Percentiles rank a stretch among this genome's conserved stretches.
These are phyloP conservation scores for Acanthosepion pharaonis DNA, from an alignment of 2,888 invertebrate genomes.

Conservation along the genomic window DNA sequence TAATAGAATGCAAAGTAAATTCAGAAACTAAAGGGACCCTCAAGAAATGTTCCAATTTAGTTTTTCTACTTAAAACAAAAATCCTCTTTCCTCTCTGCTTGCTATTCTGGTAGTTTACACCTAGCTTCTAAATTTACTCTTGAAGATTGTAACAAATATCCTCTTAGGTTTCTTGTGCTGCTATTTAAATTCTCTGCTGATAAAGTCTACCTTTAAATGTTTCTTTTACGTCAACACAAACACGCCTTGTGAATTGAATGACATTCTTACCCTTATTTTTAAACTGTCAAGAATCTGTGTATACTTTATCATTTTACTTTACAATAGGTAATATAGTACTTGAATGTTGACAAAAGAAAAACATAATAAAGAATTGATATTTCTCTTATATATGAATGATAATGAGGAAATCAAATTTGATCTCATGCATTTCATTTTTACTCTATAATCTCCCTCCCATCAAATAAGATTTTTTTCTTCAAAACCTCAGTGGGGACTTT, in stretches of 20 bases:
- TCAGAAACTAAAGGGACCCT: neutral
- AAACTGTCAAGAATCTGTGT: neutral
- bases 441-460: too few relatives aligned
- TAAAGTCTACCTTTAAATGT: neutral
- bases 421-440: too few relatives aligned
- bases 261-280: neutral
- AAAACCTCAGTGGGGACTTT: too few relatives aligned
- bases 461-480: too few relatives aligned
- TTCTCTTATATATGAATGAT: neutral
- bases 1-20: neutral
- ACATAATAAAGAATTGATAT: neutral
- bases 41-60: neutral
- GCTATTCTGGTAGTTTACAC: neutral
- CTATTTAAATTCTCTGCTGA: slow-evolving; percentile 22
- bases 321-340: neutral
- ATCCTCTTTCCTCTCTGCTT: neutral
- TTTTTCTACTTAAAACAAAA: neutral
- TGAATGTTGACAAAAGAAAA: neutral
- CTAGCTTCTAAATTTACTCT: slow-evolving; percentile 12
- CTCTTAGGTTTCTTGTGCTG: slow-evolving; percentile 33
- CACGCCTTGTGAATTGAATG: neutral
- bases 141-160: slow-evolving; percentile 22
- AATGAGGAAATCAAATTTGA: too few relatives aligned
- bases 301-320: neutral
- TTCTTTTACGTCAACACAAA: neutral